Conservation (phyloP, 2,888 invertebrate species). For the Idaea straminata region DNA sequence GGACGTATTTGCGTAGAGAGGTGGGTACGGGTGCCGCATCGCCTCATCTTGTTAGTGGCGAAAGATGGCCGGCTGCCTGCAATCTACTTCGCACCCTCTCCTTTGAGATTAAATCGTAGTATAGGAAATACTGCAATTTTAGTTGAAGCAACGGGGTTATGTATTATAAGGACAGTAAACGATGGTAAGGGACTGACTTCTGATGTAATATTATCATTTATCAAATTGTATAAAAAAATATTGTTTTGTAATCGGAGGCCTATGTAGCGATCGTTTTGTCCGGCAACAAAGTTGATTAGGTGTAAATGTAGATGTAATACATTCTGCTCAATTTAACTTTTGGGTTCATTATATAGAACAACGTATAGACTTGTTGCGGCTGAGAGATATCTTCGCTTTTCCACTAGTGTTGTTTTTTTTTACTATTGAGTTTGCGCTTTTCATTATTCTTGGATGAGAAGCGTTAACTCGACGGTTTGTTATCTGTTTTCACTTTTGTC, state of each 20-base stretch:
- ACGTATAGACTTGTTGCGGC: constrained; percentile 44
- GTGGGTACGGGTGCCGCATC: constrained; percentile 27
- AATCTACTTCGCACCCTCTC: constrained; percentile 27
- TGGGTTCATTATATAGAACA: constrained; percentile 67
- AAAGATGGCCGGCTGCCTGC: constrained; percentile 13
- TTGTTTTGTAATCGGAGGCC: constrained; percentile 68
- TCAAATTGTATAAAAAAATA: constrained; percentile 71
- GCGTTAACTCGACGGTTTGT: constrained; percentile 21
- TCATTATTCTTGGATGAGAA: constrained; percentile 25
- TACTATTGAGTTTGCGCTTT: constrained; percentile 33
- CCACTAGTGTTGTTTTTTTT: constrained; percentile 10
- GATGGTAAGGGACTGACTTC: constrained; percentile 73
- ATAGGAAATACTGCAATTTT: constrained; percentile 69
- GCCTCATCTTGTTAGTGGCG: constrained; percentile 13
- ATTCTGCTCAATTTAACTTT: constrained; percentile 74
- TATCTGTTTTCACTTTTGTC: constrained; percentile 13
- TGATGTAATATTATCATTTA: constrained; percentile 73
- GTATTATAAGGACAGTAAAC: constrained; percentile 69
- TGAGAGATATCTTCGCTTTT: constrained; percentile 52
- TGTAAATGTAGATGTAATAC: constrained; percentile 69
- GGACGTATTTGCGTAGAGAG: constrained; percentile 42
- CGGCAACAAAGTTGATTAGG: constrained; percentile 75
- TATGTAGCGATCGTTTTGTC: constrained; percentile 61
- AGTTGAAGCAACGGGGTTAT: constrained; percentile 67
- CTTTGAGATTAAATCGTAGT: constrained; percentile 72